These are phyloP conservation scores for Percopsis omiscomaycus DNA, from an alignment of 2,797 vertebrate genomes.

Conservation along the genomic window DNA sequence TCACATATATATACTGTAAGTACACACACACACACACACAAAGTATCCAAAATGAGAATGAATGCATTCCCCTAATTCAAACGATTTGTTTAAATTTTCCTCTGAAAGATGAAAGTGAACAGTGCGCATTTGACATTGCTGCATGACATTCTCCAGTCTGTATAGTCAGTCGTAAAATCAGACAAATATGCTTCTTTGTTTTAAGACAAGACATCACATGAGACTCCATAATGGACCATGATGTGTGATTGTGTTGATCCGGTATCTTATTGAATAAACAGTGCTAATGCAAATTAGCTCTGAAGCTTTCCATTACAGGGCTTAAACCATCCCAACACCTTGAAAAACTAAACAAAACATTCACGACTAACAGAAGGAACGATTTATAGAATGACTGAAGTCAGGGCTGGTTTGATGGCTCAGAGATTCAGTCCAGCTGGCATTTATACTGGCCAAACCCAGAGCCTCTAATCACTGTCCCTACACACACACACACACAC, in stretches of 20 bases:
- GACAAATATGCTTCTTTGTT: background rate
- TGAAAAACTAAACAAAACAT: conserved; percentile 6
- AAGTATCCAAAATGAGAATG: background rate
- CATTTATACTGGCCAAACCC: conserved; percentile 24
- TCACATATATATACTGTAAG: background rate
- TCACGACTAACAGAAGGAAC: conserved; percentile 28
- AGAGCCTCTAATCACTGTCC: conserved; percentile 46
- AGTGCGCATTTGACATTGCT: background rate
- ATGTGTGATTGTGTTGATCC: background rate
- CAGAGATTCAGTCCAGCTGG: conserved; percentile 21
- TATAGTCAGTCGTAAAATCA: background rate
- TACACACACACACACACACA: background rate
- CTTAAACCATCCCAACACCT: conserved; percentile 15
- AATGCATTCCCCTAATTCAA: background rate
- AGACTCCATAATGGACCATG: background rate
- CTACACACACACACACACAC: conserved; percentile 5
- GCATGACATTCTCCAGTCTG: background rate
- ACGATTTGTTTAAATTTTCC: background rate
- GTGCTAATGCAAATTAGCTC: conserved; percentile 15
- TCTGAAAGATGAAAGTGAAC: background rate
- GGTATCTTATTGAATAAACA: conserved; percentile 7
- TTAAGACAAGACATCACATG: background rate
- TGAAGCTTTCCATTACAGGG: conserved; percentile 9
- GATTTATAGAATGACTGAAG: conserved; percentile 24
- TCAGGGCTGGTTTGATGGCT: conserved; percentile 14